A percentile compares a stretch with the other conserved stretches of the same genome.
Evolutionary conservation across 2,797 vertebrate genomes (phyloP).

Genomic region (Simalia tracyae): DNA sequence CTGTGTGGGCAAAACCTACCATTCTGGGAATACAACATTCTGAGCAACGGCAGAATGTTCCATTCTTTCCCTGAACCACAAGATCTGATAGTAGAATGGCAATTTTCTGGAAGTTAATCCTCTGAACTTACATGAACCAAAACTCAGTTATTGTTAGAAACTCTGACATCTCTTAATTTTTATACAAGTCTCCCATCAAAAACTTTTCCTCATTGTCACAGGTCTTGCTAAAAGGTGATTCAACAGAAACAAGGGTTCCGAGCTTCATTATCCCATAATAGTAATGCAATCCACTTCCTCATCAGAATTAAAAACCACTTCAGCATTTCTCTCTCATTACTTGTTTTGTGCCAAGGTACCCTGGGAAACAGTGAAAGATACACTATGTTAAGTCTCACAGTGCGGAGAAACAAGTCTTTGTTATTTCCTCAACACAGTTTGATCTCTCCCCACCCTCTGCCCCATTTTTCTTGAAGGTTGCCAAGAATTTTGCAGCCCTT

Average conservation of each 20-base stretch:
- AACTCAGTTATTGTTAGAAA: neutral
- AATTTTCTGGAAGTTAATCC: neutral
- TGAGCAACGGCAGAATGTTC: neutral
- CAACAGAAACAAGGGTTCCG: neutral
- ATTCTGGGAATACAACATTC: neutral
- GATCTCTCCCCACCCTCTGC: neutral
- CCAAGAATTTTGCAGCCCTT: slow-evolving; percentile 21
- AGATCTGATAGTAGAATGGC: neutral
- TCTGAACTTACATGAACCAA: neutral
- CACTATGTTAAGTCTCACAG: slow-evolving; percentile 32
- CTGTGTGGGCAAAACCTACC: neutral
- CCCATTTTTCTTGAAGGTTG: neutral
- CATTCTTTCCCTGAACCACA: neutral
- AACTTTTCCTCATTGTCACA: neutral
- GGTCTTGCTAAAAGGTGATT: neutral
- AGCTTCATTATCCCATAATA: neutral
- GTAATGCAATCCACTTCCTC: neutral
- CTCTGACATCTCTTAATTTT: neutral
- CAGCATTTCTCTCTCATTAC: neutral
- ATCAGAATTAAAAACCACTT: neutral
- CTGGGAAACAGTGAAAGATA: slow-evolving; percentile 45
- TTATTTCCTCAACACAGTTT: slow-evolving; percentile 29
- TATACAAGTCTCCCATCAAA: neutral
- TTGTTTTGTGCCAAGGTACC: slow-evolving; percentile 50
- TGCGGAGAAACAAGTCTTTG: slow-evolving; percentile 57